Base-by-base conservation (phyloP, 2,888 invertebrate genomes). In the Athalia cordata region DNA sequence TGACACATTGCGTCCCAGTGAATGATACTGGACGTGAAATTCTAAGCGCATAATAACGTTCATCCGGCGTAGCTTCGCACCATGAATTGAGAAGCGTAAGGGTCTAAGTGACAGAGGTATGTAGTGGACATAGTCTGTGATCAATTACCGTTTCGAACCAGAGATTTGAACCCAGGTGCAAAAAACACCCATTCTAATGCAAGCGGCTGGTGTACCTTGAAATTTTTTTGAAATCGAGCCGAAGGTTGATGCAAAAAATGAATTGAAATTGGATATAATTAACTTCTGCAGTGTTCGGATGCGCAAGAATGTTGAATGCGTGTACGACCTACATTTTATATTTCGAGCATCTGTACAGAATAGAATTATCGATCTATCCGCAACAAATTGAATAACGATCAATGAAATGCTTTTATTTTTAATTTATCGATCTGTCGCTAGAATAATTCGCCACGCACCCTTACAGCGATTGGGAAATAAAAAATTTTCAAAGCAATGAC, bases 251-350 rank as follows among this genome's bases (percentile, higher is more conserved):
- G 47, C 8, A 72, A 72, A 72, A 72, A 72, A 57, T n/a, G 13
- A 72, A 72, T 72, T 59, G 13, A 45, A 45, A 47, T 59, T 7
- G n/a, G 57, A 43, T 11, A 59, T 59, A 29, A 57, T 72, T 57
- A 47, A 13, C 6, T 45, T 11, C 55, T 55, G 55, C 5, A 29
- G 29, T 11, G 68, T 55, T 50, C 45, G 47, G 59, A 72, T 72
- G 72, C 72, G 72, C 29, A n/a, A 43, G 59, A 59, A 57, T 47
- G 72, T 43, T 72, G 57, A 72, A 72, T 72, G 72, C 72, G 47
- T 72, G 13, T 72, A 29, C 29, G 72, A 72, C 72, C 72, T 57
- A 72, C 57, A 72, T 72, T 72, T 47, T 72, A 6, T 59, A 13
- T 9, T 11, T 47, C 5, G 55, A 7, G 13, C 11, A 59, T 5